Conservation (phyloP, 2,888 invertebrate species). For the Cloeon dipterum region DNA sequence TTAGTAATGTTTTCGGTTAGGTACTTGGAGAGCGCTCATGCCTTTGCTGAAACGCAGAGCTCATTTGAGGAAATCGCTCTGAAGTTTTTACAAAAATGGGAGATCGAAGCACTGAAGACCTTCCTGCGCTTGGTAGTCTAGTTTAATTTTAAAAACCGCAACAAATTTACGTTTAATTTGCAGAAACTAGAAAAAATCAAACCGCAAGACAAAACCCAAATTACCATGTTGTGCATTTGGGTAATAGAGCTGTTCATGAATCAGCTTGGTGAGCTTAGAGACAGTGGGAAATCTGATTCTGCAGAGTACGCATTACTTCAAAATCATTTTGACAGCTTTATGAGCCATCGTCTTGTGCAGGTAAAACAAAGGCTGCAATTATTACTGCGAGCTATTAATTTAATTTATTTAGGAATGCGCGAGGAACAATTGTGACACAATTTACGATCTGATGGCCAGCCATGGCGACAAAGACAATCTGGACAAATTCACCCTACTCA, state of each 20-base stretch:
- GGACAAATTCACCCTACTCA: conserved; percentile 63
- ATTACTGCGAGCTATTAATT: background rate
- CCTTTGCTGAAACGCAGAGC: conserved; percentile 73
- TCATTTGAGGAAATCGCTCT: conserved; percentile 88
- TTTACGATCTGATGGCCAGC: conserved; percentile 77
- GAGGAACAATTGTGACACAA: conserved; percentile 52
- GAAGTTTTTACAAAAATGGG: conserved; percentile 61
- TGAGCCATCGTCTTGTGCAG: conserved; percentile 42
- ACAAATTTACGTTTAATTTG: conserved; percentile 4
- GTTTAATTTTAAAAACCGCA: background rate
- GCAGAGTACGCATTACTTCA: conserved; percentile 36
- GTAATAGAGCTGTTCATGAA: conserved; percentile 78
- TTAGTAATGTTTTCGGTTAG: too few species aligned
- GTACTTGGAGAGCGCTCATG: conserved; percentile 47
- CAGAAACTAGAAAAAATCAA: conserved; percentile 49
- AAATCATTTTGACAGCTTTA: conserved; percentile 53
- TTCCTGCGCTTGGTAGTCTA: conserved; percentile 59
- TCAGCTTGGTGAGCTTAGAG: conserved; percentile 53
- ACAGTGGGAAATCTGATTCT: conserved; percentile 14
- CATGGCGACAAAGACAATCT: conserved; percentile 87
- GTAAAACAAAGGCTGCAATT: conserved; percentile 12
- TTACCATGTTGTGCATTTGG: conserved; percentile 88
- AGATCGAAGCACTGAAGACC: conserved; percentile 67
- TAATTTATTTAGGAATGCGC: conserved; percentile 39
- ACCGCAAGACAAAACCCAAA: conserved; percentile 58